A percentile compares a stretch with the other conserved stretches of the same genome.
These are phyloP conservation scores for Xenopus borealis DNA, from an alignment of 2,113 vertebrate species.

Conservation along the genomic window DNA sequence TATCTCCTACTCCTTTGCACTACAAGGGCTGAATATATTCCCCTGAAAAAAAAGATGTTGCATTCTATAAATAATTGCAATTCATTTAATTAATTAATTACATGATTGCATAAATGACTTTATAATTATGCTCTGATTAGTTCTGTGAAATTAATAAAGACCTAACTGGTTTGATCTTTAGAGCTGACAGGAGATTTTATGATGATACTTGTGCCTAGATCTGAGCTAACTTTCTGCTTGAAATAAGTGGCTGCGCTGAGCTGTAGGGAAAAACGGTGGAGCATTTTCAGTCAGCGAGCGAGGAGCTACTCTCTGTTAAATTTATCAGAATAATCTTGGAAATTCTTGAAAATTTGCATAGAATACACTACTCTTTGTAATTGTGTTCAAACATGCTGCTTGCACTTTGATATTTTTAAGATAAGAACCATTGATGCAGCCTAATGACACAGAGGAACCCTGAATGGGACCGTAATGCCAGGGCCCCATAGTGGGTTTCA, in stretches of 20 bases:
- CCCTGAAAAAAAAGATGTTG: constrained; percentile 31
- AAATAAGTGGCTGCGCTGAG: neutral
- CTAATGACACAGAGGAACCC: too few relatives aligned
- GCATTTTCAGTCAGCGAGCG: too few relatives aligned
- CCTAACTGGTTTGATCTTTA: constrained; percentile 26
- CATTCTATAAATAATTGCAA: constrained; percentile 39
- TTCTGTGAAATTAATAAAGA: constrained; percentile 38
- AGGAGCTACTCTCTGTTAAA: too few relatives aligned
- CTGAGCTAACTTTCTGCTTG: neutral
- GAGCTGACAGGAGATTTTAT: constrained; percentile 31
- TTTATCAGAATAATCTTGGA: too few relatives aligned
- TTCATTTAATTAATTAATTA: constrained; percentile 43
- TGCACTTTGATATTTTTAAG: too few relatives aligned
- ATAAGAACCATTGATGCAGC: too few relatives aligned
- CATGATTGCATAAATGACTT: constrained; percentile 44
- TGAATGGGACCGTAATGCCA: too few relatives aligned
- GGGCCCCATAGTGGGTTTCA: too few relatives aligned
- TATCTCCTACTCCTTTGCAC: neutral
- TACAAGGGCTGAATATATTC: constrained; percentile 7
- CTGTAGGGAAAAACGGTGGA: too few relatives aligned
- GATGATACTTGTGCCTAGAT: constrained; percentile 7
- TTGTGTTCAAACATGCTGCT: too few relatives aligned
- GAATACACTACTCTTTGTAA: too few relatives aligned
- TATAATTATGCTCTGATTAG: constrained; percentile 41
- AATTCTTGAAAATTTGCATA: too few relatives aligned